A percentile compares a stretch with the other conserved stretches of the same genome.
Evolutionary conservation across 1,140 invertebrate species (phyloP).

Genomic region (Sarcophaga bullata): DNA sequence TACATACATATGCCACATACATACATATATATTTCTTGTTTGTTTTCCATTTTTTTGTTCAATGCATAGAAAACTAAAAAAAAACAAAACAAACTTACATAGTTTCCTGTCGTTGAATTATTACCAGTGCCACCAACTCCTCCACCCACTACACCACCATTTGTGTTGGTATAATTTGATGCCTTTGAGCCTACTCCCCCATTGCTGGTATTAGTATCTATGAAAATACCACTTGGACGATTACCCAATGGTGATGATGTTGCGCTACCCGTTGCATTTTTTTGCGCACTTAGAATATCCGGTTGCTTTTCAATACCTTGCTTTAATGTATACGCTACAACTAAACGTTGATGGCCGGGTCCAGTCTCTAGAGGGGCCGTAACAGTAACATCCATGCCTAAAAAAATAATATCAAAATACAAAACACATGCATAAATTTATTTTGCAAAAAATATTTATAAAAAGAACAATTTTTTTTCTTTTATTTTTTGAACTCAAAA

Average conservation of each 20-base stretch:
- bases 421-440: constrained; percentile 13
- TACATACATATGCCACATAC: background rate
- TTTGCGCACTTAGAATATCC: constrained; percentile 66
- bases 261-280: constrained; percentile 63
- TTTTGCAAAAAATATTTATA: background rate
- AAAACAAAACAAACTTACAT: constrained; percentile 32
- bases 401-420: constrained; percentile 34
- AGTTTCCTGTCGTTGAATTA: constrained; percentile 32
- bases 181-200: constrained; percentile 38
- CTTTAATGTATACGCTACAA: constrained; percentile 71
- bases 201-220: constrained; percentile 45
- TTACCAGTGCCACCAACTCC: background rate
- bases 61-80: background rate
- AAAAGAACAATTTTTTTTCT: too few species aligned
- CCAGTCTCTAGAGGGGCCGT: constrained; percentile 69
- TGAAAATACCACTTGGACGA: constrained; percentile 63
- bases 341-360: constrained; percentile 70
- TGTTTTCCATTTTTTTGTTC: background rate
- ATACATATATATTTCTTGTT: background rate
- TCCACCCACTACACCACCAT: constrained; percentile 50
- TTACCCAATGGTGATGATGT: constrained; percentile 63
- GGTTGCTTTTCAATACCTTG: constrained; percentile 67
- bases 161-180: constrained; percentile 27
- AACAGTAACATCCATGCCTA: constrained; percentile 66
- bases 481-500: too few species aligned